Conservation (phyloP, 2,888 invertebrate genomes). For the Mantis religiosa region DNA sequence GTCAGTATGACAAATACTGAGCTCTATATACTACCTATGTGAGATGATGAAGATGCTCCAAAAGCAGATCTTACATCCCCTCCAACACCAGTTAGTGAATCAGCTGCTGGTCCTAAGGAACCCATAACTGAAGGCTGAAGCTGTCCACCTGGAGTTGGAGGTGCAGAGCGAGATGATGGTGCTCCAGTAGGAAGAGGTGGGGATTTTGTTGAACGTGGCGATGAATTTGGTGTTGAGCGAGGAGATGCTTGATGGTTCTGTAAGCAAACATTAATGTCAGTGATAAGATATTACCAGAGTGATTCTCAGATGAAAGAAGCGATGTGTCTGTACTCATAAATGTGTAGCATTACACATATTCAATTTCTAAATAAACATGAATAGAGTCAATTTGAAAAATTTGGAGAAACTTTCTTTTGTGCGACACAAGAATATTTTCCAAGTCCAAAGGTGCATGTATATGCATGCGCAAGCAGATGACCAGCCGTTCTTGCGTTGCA, state of each 20-base stretch:
- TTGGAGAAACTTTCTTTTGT: too few relatives aligned
- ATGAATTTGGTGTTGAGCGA: constrained; percentile 81
- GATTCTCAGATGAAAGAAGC: too few relatives aligned
- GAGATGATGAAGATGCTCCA: constrained; percentile 22
- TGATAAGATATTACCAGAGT: too few relatives aligned
- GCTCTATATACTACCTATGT: constrained; percentile 14
- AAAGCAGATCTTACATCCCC: constrained; percentile 54
- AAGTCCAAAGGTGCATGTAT: too few relatives aligned
- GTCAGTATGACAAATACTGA: background rate
- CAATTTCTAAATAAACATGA: too few relatives aligned
- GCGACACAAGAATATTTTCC: too few relatives aligned
- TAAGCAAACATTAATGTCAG: constrained; percentile 23
- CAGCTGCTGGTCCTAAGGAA: constrained; percentile 40
- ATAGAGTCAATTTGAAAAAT: too few relatives aligned
- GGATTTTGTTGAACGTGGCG: constrained; percentile 80
- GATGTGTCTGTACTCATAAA: too few relatives aligned
- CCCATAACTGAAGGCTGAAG: constrained; percentile 39
- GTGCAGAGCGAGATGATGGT: constrained; percentile 47
- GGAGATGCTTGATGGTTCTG: constrained; percentile 83
- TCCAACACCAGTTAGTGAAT: constrained; percentile 53
- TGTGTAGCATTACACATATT: too few relatives aligned
- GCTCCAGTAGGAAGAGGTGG: constrained; percentile 67
- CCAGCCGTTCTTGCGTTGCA: too few relatives aligned
- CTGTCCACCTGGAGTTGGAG: constrained; percentile 48
- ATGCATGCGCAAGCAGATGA: too few relatives aligned